Evolutionary conservation across 1,140 invertebrate genomes (phyloP).

Genomic region (Tenebrio molitor): DNA sequence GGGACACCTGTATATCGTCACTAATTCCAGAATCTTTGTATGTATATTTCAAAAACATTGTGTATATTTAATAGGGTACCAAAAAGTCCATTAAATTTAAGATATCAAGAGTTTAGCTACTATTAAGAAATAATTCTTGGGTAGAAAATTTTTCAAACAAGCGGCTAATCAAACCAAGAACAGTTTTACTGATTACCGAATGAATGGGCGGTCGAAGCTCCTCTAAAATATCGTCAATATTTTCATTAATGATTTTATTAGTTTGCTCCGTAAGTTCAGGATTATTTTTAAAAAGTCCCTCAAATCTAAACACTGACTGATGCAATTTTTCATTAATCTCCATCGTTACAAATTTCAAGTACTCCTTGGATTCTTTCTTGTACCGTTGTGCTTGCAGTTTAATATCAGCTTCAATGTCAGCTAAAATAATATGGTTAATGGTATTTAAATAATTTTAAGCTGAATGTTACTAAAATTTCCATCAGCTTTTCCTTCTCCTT

Average conservation of each 20-base stretch:
- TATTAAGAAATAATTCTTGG: slow-evolving; percentile 52
- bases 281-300: slow-evolving; percentile 58
- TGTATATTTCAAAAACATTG: too few relatives aligned
- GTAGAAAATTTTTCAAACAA: slow-evolving; percentile 54
- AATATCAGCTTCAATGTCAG: slow-evolving; percentile 44
- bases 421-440: too few relatives aligned
- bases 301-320: slow-evolving; percentile 35
- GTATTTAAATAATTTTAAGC: too few relatives aligned
- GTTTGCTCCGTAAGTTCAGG: slow-evolving; percentile 59
- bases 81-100: too few relatives aligned
- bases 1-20: too few relatives aligned
- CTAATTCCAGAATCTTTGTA: too few relatives aligned
- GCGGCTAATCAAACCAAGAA: slow-evolving; percentile 49
- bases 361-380: slow-evolving; percentile 47
- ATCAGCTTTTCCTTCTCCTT: slow-evolving; percentile 55
- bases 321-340: slow-evolving; percentile 29
- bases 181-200: slow-evolving; percentile 50
- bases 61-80: too few relatives aligned
- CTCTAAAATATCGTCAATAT: slow-evolving; percentile 50
- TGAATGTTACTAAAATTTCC: slow-evolving; percentile 57
- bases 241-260: slow-evolving; percentile 56
- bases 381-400: slow-evolving; percentile 45
- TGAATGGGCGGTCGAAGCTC: slow-evolving; percentile 56
- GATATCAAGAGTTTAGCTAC: too few relatives aligned
- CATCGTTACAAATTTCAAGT: slow-evolving; percentile 42